Evolutionary conservation across 2,797 vertebrate genomes (phyloP), one percentile per base, ranked within the genome.

Genomic region (Cheirogaleus major): DNA sequence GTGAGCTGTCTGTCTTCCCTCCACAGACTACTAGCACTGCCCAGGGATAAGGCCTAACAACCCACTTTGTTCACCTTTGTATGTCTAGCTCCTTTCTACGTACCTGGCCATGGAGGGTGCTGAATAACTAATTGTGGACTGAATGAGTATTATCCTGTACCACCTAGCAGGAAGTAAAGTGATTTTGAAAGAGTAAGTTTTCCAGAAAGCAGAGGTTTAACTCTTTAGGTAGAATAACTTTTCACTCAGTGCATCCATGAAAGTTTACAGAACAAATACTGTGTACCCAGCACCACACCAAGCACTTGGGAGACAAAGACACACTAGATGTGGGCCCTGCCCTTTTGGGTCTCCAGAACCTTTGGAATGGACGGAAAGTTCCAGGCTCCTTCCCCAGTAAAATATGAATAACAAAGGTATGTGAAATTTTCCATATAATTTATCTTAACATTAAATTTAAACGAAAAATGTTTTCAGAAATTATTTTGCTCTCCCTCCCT

Each of bases 361-460:
- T 95, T 8, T 50, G 78, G 70, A 32, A 96, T 38, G 32, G 32
- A 70, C 8, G 55, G 50, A 45, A 86, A 93, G 48, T 23, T 50
- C 43, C 4, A 17, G 65, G 38, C 35, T 65, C 79, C 52, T 20
- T 63, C n/a, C 55, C 25, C 45, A 76, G 41, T 50, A 50, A 92
- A 96, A 86, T 11, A 25, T 27, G 11, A 86, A 18, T 30, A 59
- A 61, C 25, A 84, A 84, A 70, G 38, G 52, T 45, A 57, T 4
- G 9, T 32, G 18, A 65, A 52, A 73, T 35, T 59, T 48, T 94
- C 15, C 14, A 61, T 25, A 41, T 4, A 43, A 67, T 67, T 69
- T 87, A 87, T 38, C 57, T 95, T 90, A 76, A 57, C 13, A 52
- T 91, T 48, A 70, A 65, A 86, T 43, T 80, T 85, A 75, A 95